phyloP scores from a whole-genome alignment of 2,797 vertebrate species.

The Hafferia zeledoni region DNA sequence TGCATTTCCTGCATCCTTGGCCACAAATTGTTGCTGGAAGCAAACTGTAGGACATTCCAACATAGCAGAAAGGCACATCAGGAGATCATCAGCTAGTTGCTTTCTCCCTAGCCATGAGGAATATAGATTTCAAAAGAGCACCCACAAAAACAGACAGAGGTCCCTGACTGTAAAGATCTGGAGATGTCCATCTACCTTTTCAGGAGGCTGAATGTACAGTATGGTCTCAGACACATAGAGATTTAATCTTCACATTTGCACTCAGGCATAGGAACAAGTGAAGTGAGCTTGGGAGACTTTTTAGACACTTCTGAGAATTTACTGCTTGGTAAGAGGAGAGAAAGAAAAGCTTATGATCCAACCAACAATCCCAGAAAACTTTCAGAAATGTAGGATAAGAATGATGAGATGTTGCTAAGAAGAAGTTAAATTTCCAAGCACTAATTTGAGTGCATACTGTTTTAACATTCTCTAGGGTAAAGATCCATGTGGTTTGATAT shows the following conservation, averaged over 20 bases:
- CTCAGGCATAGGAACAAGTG: background rate
- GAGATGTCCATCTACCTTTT: background rate
- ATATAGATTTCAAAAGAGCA: background rate
- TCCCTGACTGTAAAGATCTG: background rate
- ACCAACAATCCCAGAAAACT: background rate
- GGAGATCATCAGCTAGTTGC: background rate
- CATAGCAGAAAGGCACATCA: background rate
- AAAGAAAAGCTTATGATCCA: background rate
- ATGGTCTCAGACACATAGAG: rapidly evolving
- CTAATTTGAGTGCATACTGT: background rate
- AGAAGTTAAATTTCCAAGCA: background rate
- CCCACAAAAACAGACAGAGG: background rate
- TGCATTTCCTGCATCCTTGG: background rate
- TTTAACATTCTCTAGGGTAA: background rate
- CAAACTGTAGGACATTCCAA: background rate
- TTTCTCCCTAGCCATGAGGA: background rate
- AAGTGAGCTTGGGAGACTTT: background rate
- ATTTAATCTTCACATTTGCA: background rate
- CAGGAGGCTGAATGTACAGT: background rate
- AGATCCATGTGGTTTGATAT: background rate
- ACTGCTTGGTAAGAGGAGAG: background rate
- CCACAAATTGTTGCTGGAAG: background rate
- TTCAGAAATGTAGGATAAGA: background rate
- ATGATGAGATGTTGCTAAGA: background rate
- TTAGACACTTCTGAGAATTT: background rate